Base-by-base conservation (phyloP, 2,888 invertebrate species). In the Cosmorhoe ocellata region DNA sequence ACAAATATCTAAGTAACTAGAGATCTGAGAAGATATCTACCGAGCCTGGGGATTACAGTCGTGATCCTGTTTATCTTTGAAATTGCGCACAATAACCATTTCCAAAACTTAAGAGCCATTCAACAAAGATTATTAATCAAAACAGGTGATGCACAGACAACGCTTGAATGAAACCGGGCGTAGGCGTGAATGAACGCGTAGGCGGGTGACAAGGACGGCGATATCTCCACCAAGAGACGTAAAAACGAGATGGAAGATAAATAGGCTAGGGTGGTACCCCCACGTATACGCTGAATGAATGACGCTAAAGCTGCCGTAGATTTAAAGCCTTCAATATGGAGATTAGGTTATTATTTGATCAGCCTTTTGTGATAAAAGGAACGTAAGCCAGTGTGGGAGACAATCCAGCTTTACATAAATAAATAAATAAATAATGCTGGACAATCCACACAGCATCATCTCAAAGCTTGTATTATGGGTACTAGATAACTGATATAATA, bases 121-220 rank as follows among this genome's bases (percentile, higher is more conserved):
- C 40, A 48, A 58, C 59, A 59, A 56, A 50, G 58, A 45, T 48
- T 53, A 66, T 67, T 66, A 66, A 71, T 69, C 69, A 67, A 61
- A 66, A 64, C 45, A 49, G 41, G 33, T 39, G 32, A 57, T 60
- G 64, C 63, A 63, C 63, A 69, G 65, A 71, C 63, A 66, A 59
- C 53, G 62, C 66, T 66, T 84, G 79, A 84, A 84, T 84, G 84
- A 59, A 62, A 36, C 41, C 56, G 46, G 18, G 66, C 77, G 83
- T 83, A 68, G 83, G 84, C 69, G 82, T 70, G 71, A 64, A 81
- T 79, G 78, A 77, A 69, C 43, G 75, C 78, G 85, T 84, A 66
- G 85, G 84, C 74, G 78, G 64, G 28, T 18, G 66, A 72, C 22
- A 31, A 59, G 39, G 71, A 72, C 22, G 30, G 42, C 2, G 26